phyloP scores from a whole-genome alignment of 2,113 vertebrate genomes.

The Mormyrus lacerda region DNA sequence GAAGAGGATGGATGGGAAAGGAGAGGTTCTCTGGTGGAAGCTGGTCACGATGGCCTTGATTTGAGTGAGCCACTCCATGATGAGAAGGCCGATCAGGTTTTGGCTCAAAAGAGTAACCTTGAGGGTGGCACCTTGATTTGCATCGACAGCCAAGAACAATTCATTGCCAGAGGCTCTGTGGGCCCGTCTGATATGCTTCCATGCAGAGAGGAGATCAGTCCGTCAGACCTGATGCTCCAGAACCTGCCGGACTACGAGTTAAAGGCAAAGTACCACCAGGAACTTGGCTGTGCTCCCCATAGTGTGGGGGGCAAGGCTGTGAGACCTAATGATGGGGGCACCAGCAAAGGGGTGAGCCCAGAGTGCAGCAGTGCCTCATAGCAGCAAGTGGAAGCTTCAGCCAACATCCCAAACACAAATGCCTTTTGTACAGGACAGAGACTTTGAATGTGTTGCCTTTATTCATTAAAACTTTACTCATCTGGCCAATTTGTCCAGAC shows the following conservation, averaged over 20 bases:
- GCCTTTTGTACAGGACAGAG: neutral
- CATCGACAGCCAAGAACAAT: neutral
- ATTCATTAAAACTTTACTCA: neutral
- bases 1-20: neutral
- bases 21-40: neutral
- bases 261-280: too few species aligned
- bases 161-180: neutral
- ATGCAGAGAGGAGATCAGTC: neutral
- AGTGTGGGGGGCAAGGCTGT: neutral
- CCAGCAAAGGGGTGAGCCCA: neutral
- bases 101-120: neutral
- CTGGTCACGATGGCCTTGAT: neutral
- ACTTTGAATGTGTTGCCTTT: neutral
- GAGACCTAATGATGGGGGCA: neutral
- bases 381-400: neutral
- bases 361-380: neutral
- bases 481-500: neutral
- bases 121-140: neutral
- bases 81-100: neutral
- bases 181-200: neutral
- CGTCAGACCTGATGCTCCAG: neutral
- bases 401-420: neutral
- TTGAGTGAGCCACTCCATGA: neutral
- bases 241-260: neutral
- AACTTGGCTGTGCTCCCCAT: neutral